Conservation (phyloP, 2,113 vertebrate species). For the Aspidoscelis tigris region DNA sequence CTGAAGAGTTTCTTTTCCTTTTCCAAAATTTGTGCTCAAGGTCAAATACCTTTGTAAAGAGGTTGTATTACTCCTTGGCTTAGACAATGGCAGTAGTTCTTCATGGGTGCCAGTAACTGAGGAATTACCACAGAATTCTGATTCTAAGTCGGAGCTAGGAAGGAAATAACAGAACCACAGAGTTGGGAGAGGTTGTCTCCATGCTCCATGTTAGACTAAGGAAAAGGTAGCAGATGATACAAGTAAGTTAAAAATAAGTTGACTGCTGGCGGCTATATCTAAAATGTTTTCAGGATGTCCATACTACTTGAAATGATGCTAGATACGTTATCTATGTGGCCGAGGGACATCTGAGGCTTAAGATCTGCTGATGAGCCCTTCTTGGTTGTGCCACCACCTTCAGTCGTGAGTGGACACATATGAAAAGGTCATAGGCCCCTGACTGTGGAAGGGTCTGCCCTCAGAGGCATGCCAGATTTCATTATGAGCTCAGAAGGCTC, state of each 20-base stretch:
- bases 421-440: too few relatives aligned
- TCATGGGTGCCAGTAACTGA: background rate
- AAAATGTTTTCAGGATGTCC: background rate
- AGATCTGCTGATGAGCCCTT: too few relatives aligned
- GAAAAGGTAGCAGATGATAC: fast-evolving
- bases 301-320: fast-evolving
- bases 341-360: fast-evolving
- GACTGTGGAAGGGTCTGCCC: too few relatives aligned
- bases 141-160: conserved; percentile 74
- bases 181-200: too few relatives aligned
- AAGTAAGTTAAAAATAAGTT: background rate
- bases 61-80: fast-evolving
- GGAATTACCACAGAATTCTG: background rate
- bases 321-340: too few relatives aligned
- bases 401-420: too few relatives aligned
- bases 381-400: too few relatives aligned
- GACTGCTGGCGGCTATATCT: background rate
- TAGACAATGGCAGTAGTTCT: background rate
- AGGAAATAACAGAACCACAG: background rate
- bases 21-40: background rate
- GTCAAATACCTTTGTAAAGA: conserved; percentile 22
- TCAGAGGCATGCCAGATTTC: too few relatives aligned
- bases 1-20: background rate
- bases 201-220: too few relatives aligned
- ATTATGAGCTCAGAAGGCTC: too few relatives aligned